phyloP scores from a whole-genome alignment of 1,140 invertebrate species.

The Oncopeltus fasciatus region DNA sequence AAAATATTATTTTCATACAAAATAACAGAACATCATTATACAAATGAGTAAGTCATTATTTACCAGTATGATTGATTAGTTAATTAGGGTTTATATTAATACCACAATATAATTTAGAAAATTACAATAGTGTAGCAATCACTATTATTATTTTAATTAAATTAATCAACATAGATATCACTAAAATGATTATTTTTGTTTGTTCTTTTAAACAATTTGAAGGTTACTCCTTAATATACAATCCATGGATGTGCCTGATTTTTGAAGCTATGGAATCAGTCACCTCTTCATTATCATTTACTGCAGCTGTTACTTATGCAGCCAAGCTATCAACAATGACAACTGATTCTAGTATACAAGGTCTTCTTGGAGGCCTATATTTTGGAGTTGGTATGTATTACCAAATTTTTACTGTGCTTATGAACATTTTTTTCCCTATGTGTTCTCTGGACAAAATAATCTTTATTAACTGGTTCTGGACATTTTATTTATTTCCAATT shows the following conservation, averaged over 20 bases:
- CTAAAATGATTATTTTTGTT: constrained; percentile 5
- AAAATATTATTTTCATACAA: too few species aligned
- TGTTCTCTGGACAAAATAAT: too few species aligned
- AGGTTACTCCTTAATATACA: constrained; percentile 68
- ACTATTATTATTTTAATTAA: too few species aligned
- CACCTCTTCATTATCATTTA: constrained; percentile 67
- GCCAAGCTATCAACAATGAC: constrained; percentile 61
- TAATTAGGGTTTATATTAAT: too few species aligned
- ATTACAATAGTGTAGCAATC: too few species aligned
- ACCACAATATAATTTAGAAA: too few species aligned
- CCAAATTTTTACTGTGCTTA: neutral
- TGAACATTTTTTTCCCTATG: neutral
- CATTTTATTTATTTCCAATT: too few species aligned
- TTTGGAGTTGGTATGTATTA: constrained; percentile 54
- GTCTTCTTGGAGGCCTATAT: constrained; percentile 62
- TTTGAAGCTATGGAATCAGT: constrained; percentile 74
- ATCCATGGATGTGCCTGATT: constrained; percentile 64
- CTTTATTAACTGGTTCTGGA: too few species aligned
- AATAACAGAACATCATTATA: too few species aligned
- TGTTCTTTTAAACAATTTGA: constrained; percentile 19
- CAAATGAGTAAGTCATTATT: too few species aligned
- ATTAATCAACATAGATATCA: too few species aligned
- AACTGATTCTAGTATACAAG: constrained; percentile 68
- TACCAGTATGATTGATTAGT: too few species aligned
- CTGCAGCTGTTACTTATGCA: constrained; percentile 67